These are phyloP conservation scores for Lottia gigantea DNA, from an alignment of 2,888 invertebrate species.

Conservation along the genomic window DNA sequence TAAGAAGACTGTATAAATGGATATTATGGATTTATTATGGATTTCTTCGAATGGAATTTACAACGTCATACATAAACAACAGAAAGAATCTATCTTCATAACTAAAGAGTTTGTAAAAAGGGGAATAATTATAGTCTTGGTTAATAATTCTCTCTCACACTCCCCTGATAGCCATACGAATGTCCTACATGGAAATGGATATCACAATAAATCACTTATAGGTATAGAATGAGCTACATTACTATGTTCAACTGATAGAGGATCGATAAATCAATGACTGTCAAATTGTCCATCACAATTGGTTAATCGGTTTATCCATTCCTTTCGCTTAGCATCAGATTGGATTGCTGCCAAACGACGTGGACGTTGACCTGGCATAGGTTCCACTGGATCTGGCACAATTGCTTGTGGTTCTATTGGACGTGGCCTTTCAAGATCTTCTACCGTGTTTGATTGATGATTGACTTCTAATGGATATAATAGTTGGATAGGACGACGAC, in stretches of 20 bases:
- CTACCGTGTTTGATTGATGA: background rate
- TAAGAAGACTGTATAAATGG: too few relatives aligned
- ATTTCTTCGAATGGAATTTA: too few relatives aligned
- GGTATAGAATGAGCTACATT: background rate
- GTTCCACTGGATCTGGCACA: background rate
- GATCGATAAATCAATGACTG: background rate
- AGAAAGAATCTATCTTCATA: background rate
- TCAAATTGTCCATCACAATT: background rate
- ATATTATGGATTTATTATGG: too few relatives aligned
- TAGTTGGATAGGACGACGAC: background rate
- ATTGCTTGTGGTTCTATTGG: background rate
- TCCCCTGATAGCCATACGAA: background rate
- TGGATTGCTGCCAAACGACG: background rate
- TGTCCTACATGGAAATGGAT: background rate
- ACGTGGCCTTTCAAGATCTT: background rate
- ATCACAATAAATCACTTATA: background rate
- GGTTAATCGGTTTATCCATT: background rate
- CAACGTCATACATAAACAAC: background rate
- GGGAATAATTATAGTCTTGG: background rate
- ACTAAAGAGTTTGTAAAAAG: background rate
- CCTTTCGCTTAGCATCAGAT: background rate
- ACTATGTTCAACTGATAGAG: background rate
- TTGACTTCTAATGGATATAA: background rate
- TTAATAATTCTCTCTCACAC: constrained; percentile 7
- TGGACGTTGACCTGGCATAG: background rate